Evolutionary conservation across 2,888 invertebrate genomes (phyloP).

Genomic region (Parascotia fuliginaria): DNA sequence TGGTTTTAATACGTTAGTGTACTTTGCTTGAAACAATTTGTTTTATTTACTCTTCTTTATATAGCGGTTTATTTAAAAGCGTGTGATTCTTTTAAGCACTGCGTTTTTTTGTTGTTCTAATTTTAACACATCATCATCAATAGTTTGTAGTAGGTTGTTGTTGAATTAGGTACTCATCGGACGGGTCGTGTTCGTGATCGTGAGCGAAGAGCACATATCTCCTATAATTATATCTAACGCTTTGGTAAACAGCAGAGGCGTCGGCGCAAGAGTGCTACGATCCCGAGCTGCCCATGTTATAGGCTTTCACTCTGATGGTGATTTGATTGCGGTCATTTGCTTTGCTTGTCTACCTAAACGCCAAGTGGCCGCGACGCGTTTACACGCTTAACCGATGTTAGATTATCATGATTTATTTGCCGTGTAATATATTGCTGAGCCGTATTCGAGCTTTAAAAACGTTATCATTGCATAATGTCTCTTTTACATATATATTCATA

Average conservation of each 20-base stretch:
- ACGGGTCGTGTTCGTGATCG: slow-evolving; percentile 61
- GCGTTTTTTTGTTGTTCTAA: slow-evolving; percentile 4
- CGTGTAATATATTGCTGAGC: slow-evolving; percentile 57
- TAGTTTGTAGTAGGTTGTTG: slow-evolving; percentile 16
- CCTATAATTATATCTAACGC: slow-evolving; percentile 74
- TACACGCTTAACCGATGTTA: slow-evolving; percentile 61
- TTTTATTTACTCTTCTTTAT: slow-evolving; percentile 14
- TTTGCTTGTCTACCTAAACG: slow-evolving; percentile 70
- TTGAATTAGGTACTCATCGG: slow-evolving; percentile 49
- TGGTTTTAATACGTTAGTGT: slow-evolving; percentile 9
- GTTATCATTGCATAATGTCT: slow-evolving; percentile 14
- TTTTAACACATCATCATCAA: slow-evolving; percentile 34
- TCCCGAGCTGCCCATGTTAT: slow-evolving; percentile 58
- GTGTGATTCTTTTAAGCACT: slow-evolving; percentile 2
- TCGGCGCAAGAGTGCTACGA: slow-evolving; percentile 50
- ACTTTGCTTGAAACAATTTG: not conserved
- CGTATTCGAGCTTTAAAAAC: slow-evolving; percentile 45
- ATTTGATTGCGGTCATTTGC: slow-evolving; percentile 79
- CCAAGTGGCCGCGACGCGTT: slow-evolving; percentile 57
- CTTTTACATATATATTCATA: slow-evolving; percentile 13
- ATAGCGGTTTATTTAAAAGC: not conserved
- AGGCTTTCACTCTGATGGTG: slow-evolving; percentile 79
- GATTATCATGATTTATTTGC: slow-evolving; percentile 63
- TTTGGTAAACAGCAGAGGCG: slow-evolving; percentile 70
- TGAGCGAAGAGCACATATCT: slow-evolving; percentile 63